Evolutionary conservation across 2,113 vertebrate genomes (phyloP).

Genomic region (Cettia cetti): DNA sequence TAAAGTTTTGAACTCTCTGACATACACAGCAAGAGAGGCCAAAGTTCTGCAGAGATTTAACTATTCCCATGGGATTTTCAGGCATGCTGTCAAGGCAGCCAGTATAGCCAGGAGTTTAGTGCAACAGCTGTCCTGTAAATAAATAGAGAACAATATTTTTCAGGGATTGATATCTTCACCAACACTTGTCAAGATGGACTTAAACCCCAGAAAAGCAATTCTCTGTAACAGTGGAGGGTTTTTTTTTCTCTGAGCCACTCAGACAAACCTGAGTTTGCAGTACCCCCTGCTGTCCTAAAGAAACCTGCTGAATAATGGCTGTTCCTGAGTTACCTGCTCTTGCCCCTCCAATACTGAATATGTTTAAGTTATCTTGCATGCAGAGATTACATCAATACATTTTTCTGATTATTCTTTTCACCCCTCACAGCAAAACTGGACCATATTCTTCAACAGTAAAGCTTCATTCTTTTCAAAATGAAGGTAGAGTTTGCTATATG

Average conservation of each 20-base stretch:
- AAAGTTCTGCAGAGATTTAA: constrained; percentile 1
- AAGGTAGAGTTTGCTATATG: neutral
- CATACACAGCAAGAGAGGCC: neutral
- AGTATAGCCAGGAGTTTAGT: neutral
- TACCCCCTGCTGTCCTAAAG: constrained; percentile 1
- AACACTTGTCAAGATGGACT: neutral
- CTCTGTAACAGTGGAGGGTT: neutral
- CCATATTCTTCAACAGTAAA: neutral
- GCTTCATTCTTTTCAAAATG: neutral
- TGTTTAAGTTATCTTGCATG: neutral
- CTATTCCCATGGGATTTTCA: neutral
- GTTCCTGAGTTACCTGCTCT: neutral
- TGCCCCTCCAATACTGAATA: neutral
- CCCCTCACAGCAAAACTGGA: neutral
- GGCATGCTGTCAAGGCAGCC: neutral
- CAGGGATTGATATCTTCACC: neutral
- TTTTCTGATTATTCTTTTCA: neutral
- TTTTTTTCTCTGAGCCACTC: neutral
- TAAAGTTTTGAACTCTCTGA: neutral
- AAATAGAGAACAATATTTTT: neutral
- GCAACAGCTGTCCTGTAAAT: neutral
- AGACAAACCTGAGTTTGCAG: neutral
- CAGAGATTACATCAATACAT: neutral
- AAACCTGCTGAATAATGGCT: neutral
- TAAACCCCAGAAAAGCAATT: neutral